These are phyloP conservation scores for Hemicrepidius hirtus DNA, from an alignment of 2,888 invertebrate genomes.

Conservation along the genomic window DNA sequence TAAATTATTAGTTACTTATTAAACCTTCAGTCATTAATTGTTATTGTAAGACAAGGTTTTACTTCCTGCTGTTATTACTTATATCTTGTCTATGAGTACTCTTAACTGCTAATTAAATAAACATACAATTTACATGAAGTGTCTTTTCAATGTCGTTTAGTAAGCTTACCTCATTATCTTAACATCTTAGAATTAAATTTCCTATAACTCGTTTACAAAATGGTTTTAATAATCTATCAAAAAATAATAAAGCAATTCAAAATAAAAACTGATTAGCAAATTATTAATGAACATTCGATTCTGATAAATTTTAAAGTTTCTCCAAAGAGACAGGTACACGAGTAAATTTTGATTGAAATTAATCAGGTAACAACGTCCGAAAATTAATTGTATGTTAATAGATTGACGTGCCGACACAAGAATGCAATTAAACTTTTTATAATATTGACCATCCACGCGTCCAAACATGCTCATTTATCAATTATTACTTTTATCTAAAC, in stretches of 20 bases:
- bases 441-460: constrained; percentile 21
- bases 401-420: constrained; percentile 36
- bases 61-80: constrained; percentile 1
- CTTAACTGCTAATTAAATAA: neutral
- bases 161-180: too few relatives aligned
- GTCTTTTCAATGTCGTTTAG: too few relatives aligned
- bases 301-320: constrained; percentile 27
- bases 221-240: too few relatives aligned
- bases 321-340: constrained; percentile 8
- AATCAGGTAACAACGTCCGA: constrained; percentile 24
- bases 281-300: constrained; percentile 18
- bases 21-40: too few relatives aligned
- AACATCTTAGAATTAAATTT: too few relatives aligned
- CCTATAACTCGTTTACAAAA: too few relatives aligned
- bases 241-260: too few relatives aligned
- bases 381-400: constrained; percentile 35
- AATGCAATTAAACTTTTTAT: constrained; percentile 32
- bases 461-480: constrained; percentile 26
- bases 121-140: neutral
- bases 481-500: constrained; percentile 8
- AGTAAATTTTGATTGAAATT: constrained; percentile 29
- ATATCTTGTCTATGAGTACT: neutral
- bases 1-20: too few relatives aligned
- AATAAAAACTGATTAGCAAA: neutral
- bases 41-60: too few relatives aligned